These are phyloP conservation scores for Galeopterus variegatus DNA, from an alignment of 2,113 vertebrate species.

Conservation along the genomic window DNA sequence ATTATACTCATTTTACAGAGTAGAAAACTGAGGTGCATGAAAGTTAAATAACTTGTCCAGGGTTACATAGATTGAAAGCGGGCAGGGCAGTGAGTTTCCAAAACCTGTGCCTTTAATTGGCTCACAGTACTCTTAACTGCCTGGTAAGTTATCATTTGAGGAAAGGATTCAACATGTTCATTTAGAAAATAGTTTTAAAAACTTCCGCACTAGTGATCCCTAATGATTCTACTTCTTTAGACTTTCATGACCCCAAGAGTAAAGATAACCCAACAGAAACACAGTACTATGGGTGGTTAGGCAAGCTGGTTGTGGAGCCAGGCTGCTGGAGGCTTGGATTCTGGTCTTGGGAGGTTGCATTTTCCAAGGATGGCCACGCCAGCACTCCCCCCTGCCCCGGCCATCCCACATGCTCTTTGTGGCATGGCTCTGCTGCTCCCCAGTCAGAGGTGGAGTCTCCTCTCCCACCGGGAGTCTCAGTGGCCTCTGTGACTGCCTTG, in stretches of 20 bases:
- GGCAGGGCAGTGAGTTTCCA: neutral
- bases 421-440: neutral
- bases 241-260: neutral
- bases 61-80: neutral
- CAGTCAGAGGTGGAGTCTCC: neutral
- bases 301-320: neutral
- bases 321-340: neutral
- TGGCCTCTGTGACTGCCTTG: neutral
- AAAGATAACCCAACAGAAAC: neutral
- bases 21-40: neutral
- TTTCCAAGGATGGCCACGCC: no score
- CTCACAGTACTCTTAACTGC: neutral
- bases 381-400: no score
- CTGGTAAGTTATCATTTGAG: neutral
- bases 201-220: neutral
- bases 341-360: no score
- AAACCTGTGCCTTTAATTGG: neutral
- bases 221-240: neutral
- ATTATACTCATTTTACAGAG: neutral
- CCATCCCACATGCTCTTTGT: neutral
- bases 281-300: neutral
- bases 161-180: neutral
- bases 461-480: no score
- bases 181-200: neutral
- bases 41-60: neutral